A percentile compares a stretch with the other conserved stretches of the same genome.
Conservation (phyloP, 2,113 vertebrate genomes). For the Tetraodon nigroviridis region DNA sequence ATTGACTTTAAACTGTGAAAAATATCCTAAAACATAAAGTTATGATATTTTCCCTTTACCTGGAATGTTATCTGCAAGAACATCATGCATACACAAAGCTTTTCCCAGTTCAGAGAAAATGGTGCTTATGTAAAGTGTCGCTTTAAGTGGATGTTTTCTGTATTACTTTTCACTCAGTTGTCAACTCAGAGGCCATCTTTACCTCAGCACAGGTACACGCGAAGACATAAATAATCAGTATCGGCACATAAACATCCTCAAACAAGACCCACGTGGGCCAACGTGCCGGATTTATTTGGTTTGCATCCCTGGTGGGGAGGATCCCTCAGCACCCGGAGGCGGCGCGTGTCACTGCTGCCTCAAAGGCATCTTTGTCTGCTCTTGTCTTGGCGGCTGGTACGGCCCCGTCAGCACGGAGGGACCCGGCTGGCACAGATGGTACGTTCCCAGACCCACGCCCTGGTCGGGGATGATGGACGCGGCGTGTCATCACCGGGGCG, state of each 20-base stretch:
- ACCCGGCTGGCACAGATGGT: slow-evolving; percentile 24
- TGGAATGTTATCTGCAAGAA: no score
- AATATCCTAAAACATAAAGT: no score
- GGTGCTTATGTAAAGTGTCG: no score
- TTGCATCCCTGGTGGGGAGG: slow-evolving; percentile 39
- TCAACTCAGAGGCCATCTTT: slow-evolving; percentile 20
- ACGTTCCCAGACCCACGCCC: slow-evolving; percentile 46
- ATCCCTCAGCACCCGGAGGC: slow-evolving; percentile 58
- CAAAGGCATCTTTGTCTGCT: slow-evolving; percentile 45
- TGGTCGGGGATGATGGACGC: slow-evolving; percentile 63
- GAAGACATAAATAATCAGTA: slow-evolving; percentile 48
- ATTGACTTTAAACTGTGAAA: no score
- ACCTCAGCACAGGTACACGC: slow-evolving; percentile 25
- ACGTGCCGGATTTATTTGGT: slow-evolving; percentile 54
- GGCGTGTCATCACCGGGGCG: slow-evolving; percentile 58
- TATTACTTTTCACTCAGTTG: slow-evolving; percentile 34
- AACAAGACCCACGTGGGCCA: slow-evolving; percentile 42
- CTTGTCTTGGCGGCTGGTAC: neutral
- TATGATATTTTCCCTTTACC: no score
- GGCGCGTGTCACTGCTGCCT: slow-evolving; percentile 39
- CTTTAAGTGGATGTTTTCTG: slow-evolving; percentile 17
- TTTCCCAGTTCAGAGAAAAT: no score
- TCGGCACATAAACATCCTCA: slow-evolving; percentile 44
- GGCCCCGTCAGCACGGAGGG: slow-evolving; percentile 4
- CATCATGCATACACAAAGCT: no score